These are phyloP conservation scores for Hippolais icterina DNA, from an alignment of 2,113 vertebrate species.

Conservation along the genomic window DNA sequence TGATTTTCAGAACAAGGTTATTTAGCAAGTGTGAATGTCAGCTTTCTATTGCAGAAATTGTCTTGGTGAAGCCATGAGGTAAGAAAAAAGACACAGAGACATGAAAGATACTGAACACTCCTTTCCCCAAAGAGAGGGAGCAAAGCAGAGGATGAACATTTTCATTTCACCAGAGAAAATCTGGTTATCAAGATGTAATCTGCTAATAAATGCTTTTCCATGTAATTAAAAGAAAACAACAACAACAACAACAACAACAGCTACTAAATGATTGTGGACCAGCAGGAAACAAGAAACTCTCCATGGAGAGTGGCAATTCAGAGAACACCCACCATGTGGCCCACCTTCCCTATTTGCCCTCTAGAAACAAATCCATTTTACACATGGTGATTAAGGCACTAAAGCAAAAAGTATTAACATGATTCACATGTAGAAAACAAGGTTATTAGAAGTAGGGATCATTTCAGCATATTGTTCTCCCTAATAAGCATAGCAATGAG, in stretches of 20 bases:
- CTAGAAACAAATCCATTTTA: conserved; percentile 11
- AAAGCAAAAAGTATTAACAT: conserved; percentile 53
- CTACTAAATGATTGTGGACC: not conserved
- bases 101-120: not conserved
- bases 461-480: conserved; percentile 62
- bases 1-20: not conserved
- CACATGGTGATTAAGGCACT: conserved; percentile 1
- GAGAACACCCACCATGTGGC: not conserved
- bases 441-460: conserved; percentile 66
- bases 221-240: conserved; percentile 10
- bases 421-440: conserved; percentile 66
- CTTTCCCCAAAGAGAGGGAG: not conserved
- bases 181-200: not conserved
- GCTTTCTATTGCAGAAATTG: not conserved
- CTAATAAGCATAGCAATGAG: conserved; percentile 67
- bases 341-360: not conserved
- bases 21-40: not conserved
- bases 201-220: not conserved
- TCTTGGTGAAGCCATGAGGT: not conserved
- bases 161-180: not conserved
- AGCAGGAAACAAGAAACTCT: not conserved
- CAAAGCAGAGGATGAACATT: not conserved
- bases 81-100: not conserved
- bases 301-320: not conserved
- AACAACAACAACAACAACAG: not conserved